Base-by-base conservation (phyloP, 1,140 invertebrate genomes). In the Drosophila kurseongensis region DNA sequence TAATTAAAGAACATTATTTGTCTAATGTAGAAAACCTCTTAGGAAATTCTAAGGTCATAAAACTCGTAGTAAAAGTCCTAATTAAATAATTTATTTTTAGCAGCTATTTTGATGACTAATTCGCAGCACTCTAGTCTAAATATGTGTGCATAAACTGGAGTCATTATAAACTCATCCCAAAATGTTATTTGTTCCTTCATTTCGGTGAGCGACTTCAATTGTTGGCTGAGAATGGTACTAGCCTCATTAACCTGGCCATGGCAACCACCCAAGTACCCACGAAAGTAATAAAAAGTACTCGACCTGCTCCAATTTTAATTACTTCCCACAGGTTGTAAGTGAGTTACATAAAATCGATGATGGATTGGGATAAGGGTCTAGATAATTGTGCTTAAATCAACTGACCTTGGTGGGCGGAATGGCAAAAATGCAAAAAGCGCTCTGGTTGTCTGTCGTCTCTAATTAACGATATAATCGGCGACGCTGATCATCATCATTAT, bases 391-490 rank as follows among this genome's bases (percentile, higher is more conserved):
- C 59, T 52, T 72, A 82, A 78, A 75, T 78, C 58, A 63, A 44
- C 38, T 66, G 81, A 85, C 81, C 81, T 85, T 85, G 81, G 66
- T 23, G 61, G 47, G 44, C 45, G 29, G 48, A 51, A 50, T 48
- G 52, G 57, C 51, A 61, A 65, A 32, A 38, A 44, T 47, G 63
- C 48, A 41, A 74, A 74, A 75, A 61, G 48, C n/a, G 35, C n/a
- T 23, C 58, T 42, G 9, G 14, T 44, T 54, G 45, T 16, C 58
- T 9, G 45, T 32, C 16, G 47, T 50, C 60, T 62, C 48, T 80
- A 85, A 85, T 85, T 85, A 85, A 85, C 81, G 72, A 85, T 77
- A 85, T 85, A 85, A 85, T 85, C 81, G 65, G 40, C 51, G 61
- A 10, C 27, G 54, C 72, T 44, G 77, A 82, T 82, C 62, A 76